Evolutionary conservation across 53 echinoderm and acorn worm species (phyloP), one percentile per base, ranked within the genome.

Genomic region (Mesocentrotus franciscanus): DNA sequence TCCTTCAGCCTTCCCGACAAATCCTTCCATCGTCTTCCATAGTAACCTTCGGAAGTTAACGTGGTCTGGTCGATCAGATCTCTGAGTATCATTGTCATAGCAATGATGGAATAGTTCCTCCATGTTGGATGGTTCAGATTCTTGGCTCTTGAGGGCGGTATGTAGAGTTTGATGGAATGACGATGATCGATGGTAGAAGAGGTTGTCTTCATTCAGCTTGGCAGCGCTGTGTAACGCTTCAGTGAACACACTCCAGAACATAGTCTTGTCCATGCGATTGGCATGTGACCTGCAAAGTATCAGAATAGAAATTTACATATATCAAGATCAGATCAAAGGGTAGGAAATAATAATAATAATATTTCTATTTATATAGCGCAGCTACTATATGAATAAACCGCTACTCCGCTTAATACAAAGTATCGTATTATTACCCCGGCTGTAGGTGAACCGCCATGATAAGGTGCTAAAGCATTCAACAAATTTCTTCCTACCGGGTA

Each of bases 211-310:
- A 1, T 90, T 93, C 8, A 96, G 57, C 0, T 91, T 71, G 1
- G 97, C 96, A 30, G 97, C 92, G 18, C 49, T 59, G 70, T 94
- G 92, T 14, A 99, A 95, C 4, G 96, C 95, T 22, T 97, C 85
- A 26, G 36, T 92, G 85, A 95, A 98, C n/a, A 98, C 95, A 16
- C 93, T 85, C 99, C 98, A 98, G 95, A 99, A 99, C 4, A 34
- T 22, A 11, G 92, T 96, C 93, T 96, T 98, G 42, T 98, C 97
- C 97, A 98, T 97, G 8, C 97, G 97, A 95, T 96, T 96, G 14
- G 97, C 99, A 71, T 98, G 97, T n/a, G 97, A 95, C 59, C 99
- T 99, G 87, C 34, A 95, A 58, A 12, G 2, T 81, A 81, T 76
- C 76, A 76, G 76, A 76, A 30, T 2, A 72, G 29, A n/a, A 72